These are phyloP conservation scores for Cheumatopsyche charites DNA, from an alignment of 1,140 invertebrate genomes.

Conservation along the genomic window DNA sequence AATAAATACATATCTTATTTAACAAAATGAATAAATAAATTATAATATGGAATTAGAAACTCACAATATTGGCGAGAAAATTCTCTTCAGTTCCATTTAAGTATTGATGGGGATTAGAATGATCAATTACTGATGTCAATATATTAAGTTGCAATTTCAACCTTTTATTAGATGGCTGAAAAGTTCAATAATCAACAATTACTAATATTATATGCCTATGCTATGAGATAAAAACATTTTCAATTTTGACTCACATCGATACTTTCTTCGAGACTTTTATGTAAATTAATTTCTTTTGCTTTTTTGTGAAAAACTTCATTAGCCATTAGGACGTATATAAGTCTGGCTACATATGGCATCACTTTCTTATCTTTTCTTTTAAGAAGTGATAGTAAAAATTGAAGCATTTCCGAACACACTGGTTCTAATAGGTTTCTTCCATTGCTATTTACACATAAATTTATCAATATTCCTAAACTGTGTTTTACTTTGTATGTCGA, in stretches of 20 bases:
- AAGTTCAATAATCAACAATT: neutral
- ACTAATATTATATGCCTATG: neutral
- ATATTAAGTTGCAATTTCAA: slow-evolving; percentile 43
- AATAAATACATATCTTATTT: neutral
- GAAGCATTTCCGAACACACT: slow-evolving; percentile 37
- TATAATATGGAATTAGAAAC: slow-evolving; percentile 8
- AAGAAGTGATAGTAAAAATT: slow-evolving; percentile 36
- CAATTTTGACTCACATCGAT: slow-evolving; percentile 35
- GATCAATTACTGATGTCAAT: slow-evolving; percentile 42
- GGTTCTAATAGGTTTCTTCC: slow-evolving; percentile 38
- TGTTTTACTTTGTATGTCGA: slow-evolving; percentile 40
- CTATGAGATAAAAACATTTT: neutral
- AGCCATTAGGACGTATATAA: slow-evolving; percentile 45
- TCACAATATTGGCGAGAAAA: slow-evolving; percentile 46
- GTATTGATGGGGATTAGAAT: slow-evolving; percentile 35
- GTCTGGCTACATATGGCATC: slow-evolving; percentile 36
- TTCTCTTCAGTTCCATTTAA: slow-evolving; percentile 37
- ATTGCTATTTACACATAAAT: slow-evolving; percentile 37
- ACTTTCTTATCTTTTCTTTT: slow-evolving; percentile 45
- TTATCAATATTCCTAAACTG: slow-evolving; percentile 43
- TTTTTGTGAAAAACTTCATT: slow-evolving; percentile 44
- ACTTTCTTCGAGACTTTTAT: slow-evolving; percentile 26
- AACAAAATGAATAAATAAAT: neutral
- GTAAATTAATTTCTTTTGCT: slow-evolving; percentile 40
- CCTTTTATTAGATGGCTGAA: slow-evolving; percentile 43